Percentiles rank a stretch among this genome's conserved stretches.
phyloP scores from a whole-genome alignment of 2,113 vertebrate genomes.

The Rhinolophus sinicus region DNA sequence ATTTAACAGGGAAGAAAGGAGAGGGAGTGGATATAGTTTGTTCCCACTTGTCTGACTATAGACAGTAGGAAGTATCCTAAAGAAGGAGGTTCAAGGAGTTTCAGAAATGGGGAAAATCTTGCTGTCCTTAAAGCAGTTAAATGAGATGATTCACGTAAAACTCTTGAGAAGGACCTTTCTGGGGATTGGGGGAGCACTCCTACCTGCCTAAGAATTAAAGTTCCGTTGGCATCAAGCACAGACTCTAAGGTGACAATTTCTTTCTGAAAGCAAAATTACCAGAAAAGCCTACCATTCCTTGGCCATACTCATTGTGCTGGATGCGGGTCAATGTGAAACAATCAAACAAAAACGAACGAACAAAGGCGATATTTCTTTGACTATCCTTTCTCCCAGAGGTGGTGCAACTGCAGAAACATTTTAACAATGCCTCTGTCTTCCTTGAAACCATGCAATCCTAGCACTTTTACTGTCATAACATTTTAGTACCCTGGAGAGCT shows the following conservation, averaged over 20 bases:
- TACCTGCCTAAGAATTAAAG: background rate
- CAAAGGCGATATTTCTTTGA: background rate
- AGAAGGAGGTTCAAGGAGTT: background rate
- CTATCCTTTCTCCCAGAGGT: background rate
- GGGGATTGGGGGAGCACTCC: accelerated
- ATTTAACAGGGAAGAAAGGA: background rate
- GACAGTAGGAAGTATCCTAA: background rate
- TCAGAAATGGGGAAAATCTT: background rate
- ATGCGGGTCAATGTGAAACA: background rate
- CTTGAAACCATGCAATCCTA: background rate
- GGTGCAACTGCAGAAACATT: background rate
- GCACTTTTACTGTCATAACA: background rate
- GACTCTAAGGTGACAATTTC: background rate
- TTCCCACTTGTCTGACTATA: background rate
- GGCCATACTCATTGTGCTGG: background rate
- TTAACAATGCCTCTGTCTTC: background rate
- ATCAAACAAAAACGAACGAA: background rate
- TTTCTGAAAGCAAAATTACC: background rate
- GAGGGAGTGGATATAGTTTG: background rate
- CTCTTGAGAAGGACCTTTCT: background rate
- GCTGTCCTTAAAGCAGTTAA: background rate
- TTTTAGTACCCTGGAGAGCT: background rate
- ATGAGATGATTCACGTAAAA: background rate
- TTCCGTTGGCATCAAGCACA: background rate
- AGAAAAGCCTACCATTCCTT: background rate